Evolutionary conservation across 2,113 vertebrate genomes (phyloP).

Genomic region (Toxostoma redivivum): DNA sequence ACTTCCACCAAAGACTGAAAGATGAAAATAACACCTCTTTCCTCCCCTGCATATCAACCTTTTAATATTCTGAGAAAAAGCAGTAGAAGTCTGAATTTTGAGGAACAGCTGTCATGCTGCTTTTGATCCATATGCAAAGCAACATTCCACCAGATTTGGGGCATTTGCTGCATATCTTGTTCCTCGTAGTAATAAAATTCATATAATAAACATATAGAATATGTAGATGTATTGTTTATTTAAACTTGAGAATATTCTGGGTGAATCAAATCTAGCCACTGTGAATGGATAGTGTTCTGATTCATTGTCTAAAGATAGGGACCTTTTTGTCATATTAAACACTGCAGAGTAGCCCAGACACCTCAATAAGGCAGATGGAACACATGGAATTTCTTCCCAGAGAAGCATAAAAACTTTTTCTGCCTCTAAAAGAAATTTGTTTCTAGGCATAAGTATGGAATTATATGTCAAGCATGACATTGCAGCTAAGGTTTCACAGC

Average conservation of each 20-base stretch:
- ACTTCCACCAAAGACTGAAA: not conserved
- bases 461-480: not conserved
- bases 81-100: not conserved
- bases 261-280: not conserved
- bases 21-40: not conserved
- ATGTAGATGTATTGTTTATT: rapidly evolving
- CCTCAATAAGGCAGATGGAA: not conserved
- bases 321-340: not conserved
- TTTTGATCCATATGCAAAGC: not conserved
- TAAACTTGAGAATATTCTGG: not conserved
- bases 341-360: not conserved
- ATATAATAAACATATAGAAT: not conserved
- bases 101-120: not conserved
- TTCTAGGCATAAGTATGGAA: not conserved
- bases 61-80: not conserved
- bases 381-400: not conserved
- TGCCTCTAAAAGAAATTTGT: not conserved
- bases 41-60: rapidly evolving
- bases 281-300: not conserved
- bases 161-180: not conserved
- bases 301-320: not conserved
- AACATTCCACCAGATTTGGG: not conserved
- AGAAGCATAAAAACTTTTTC: not conserved
- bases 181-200: not conserved
- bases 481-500: not conserved